These are phyloP conservation scores for Linyphia triangularis DNA, from an alignment of 2,888 invertebrate species.

Conservation along the genomic window DNA sequence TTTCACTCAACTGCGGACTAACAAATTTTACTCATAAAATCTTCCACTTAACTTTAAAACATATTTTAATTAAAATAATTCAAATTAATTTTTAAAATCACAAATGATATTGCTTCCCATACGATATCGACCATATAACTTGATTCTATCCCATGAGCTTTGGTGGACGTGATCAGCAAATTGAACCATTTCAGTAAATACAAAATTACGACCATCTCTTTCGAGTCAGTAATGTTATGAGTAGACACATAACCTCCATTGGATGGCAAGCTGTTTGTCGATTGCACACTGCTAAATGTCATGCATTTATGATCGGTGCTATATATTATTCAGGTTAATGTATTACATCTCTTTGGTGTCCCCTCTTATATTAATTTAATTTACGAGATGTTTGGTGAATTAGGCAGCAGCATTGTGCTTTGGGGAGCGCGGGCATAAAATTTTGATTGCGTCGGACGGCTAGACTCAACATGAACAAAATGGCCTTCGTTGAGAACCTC, in stretches of 20 bases:
- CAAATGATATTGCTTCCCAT: no score
- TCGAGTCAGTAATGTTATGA: not conserved
- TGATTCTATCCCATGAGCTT: no score
- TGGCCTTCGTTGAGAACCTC: not conserved
- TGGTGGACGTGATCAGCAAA: not conserved
- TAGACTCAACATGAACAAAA: not conserved
- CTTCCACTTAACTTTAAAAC: no score
- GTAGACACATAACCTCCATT: not conserved
- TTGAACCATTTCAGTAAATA: slow-evolving; percentile 3
- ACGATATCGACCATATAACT: no score
- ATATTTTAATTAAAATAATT: no score
- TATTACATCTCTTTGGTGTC: not conserved
- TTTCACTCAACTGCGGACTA: no score
- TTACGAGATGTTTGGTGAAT: not conserved
- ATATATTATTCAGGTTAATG: not conserved
- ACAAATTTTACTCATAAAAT: no score
- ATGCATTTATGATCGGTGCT: not conserved
- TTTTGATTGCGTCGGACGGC: not conserved
- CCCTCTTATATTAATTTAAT: slow-evolving; percentile 3
- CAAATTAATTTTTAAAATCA: no score
- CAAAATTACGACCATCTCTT: not conserved
- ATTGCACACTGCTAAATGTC: not conserved
- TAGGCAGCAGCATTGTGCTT: not conserved
- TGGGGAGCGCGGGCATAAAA: not conserved
- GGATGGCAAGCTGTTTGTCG: not conserved